phyloP scores from a whole-genome alignment of 2,797 vertebrate genomes.

The Sebastolobus altivelis region DNA sequence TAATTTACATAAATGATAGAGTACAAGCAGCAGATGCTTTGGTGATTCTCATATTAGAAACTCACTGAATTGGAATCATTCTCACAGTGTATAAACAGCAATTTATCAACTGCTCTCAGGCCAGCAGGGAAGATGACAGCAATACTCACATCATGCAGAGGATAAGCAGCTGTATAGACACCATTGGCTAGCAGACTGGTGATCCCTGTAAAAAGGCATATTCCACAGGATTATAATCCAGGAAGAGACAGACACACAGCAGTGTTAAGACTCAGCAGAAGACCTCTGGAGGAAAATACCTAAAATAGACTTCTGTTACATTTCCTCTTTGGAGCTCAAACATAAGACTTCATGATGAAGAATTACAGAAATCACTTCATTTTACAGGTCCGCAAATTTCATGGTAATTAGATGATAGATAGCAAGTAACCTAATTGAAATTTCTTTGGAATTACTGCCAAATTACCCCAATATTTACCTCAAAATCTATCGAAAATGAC shows the following conservation, averaged over 20 bases:
- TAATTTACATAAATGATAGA: background rate
- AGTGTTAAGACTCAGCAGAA: background rate
- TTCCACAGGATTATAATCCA: slow-evolving; percentile 16
- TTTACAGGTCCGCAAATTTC: no score
- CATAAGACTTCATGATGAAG: background rate
- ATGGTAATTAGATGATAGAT: no score
- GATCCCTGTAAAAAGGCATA: slow-evolving; percentile 87
- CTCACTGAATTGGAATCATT: background rate
- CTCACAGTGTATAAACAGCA: no score
- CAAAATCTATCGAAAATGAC: no score
- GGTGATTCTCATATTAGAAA: background rate
- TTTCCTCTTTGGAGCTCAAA: background rate
- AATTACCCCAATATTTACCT: no score
- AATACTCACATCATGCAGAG: slow-evolving; percentile 94
- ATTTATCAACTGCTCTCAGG: background rate
- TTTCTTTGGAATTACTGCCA: no score
- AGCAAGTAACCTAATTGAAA: no score
- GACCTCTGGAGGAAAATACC: background rate
- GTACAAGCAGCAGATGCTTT: background rate
- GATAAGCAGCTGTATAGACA: slow-evolving; percentile 92
- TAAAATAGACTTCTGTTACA: background rate
- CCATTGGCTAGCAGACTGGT: slow-evolving; percentile 93
- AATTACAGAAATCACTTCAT: no score
- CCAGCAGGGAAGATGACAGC: background rate
- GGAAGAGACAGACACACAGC: background rate